phyloP scores from a whole-genome alignment of 2,888 invertebrate species.

The Dryobota labecula region DNA sequence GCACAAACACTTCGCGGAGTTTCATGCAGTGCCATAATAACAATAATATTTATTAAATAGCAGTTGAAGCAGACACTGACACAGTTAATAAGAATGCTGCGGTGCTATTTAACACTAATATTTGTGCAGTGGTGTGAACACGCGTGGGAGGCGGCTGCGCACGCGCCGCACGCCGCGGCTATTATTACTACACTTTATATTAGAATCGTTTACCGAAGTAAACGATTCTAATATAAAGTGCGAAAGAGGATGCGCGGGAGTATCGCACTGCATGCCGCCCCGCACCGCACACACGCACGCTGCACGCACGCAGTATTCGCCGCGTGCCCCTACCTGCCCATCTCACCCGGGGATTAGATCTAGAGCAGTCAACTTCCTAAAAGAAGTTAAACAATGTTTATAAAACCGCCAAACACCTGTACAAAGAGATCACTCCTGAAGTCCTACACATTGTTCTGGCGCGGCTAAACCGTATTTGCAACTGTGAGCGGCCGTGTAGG shows the following conservation, averaged over 20 bases:
- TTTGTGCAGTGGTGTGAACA: constrained; percentile 35
- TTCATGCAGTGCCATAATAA: background rate
- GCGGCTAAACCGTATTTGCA: constrained; percentile 8
- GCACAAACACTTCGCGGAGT: background rate
- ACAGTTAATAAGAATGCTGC: constrained; percentile 33
- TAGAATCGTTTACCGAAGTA: constrained; percentile 53
- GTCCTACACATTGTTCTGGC: background rate
- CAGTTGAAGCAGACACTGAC: constrained; percentile 14
- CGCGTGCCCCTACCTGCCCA: background rate
- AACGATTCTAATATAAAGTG: too few species aligned
- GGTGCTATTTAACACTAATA: constrained; percentile 41
- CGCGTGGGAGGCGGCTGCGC: constrained; percentile 42
- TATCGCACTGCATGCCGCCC: background rate
- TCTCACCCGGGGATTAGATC: background rate
- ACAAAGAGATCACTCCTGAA: constrained; percentile 19
- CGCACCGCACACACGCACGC: background rate
- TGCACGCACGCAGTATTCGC: background rate
- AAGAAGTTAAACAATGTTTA: constrained; percentile 31
- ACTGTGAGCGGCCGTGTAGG: background rate
- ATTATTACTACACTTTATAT: constrained; percentile 63
- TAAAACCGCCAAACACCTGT: constrained; percentile 12
- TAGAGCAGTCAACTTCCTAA: constrained; percentile 1
- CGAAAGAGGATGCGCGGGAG: constrained; percentile 27
- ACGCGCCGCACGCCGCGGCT: constrained; percentile 26
- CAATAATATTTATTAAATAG: constrained; percentile 22